These are phyloP conservation scores for Andrena marginata DNA, from an alignment of 2,888 invertebrate species.

Conservation along the genomic window DNA sequence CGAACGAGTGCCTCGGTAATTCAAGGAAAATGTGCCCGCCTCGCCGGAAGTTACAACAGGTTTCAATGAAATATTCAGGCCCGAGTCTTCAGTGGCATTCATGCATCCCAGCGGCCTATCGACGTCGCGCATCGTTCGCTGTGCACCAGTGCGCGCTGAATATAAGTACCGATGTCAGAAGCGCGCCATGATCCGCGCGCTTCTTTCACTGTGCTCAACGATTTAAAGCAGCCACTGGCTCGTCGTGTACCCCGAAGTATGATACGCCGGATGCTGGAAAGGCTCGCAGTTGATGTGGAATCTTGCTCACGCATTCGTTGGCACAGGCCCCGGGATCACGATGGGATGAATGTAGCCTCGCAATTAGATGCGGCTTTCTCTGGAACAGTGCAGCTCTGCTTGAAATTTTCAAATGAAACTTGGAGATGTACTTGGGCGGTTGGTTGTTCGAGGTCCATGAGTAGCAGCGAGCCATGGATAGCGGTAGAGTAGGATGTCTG, in stretches of 20 bases:
- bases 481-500: background rate
- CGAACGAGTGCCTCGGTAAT: constrained; percentile 42
- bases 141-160: constrained; percentile 24
- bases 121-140: constrained; percentile 31
- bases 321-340: background rate
- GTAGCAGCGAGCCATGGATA: background rate
- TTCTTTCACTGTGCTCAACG: constrained; percentile 40
- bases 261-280: constrained; percentile 1
- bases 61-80: constrained; percentile 52
- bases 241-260: background rate
- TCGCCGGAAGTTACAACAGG: constrained; percentile 39
- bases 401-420: no score
- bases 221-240: constrained; percentile 40
- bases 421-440: no score
- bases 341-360: background rate
- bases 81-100: constrained; percentile 38
- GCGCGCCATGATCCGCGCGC: constrained; percentile 42
- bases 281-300: constrained; percentile 12
- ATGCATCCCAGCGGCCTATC: constrained; percentile 31
- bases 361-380: background rate
- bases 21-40: constrained; percentile 33
- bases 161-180: constrained; percentile 42
- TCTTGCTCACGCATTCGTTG: background rate
- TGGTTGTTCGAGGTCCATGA: no score
- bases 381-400: background rate